A percentile compares a stretch with the other conserved stretches of the same genome.
Evolutionary conservation across 2,888 invertebrate species (phyloP).

Genomic region (Cryptocheilus praepositus): DNA sequence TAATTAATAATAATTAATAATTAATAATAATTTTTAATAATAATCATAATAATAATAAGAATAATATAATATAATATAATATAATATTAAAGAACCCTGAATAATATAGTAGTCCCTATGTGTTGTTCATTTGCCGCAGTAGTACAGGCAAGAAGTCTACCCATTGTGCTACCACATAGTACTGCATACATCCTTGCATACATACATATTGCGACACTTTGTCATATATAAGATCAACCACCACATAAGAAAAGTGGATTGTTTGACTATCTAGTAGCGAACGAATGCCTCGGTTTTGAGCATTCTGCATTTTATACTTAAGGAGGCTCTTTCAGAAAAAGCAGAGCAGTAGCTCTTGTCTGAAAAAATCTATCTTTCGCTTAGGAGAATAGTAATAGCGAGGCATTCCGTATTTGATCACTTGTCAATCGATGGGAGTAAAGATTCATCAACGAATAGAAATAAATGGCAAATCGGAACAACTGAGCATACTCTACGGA

Average conservation of each 20-base stretch:
- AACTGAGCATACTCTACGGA: constrained; percentile 39
- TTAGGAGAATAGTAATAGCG: constrained; percentile 32
- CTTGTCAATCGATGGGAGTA: constrained; percentile 36
- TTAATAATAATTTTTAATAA: neutral
- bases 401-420: constrained; percentile 41
- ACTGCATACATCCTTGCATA: constrained; percentile 59
- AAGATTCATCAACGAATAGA: constrained; percentile 43
- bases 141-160: constrained; percentile 50
- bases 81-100: constrained; percentile 66
- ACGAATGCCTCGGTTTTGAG: constrained; percentile 45
- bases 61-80: constrained; percentile 35
- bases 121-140: constrained; percentile 58
- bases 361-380: constrained; percentile 32
- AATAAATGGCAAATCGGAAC: constrained; percentile 54
- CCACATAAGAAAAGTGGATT: constrained; percentile 29
- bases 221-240: constrained; percentile 33
- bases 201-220: constrained; percentile 53
- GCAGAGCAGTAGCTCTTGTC: constrained; percentile 42
- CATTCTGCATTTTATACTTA: constrained; percentile 33
- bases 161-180: constrained; percentile 56
- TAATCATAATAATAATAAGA: constrained; percentile 36
- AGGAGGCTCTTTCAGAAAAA: constrained; percentile 30
- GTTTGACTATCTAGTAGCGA: constrained; percentile 45
- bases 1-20: constrained; percentile 11
- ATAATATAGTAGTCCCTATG: constrained; percentile 65